Percentiles rank a stretch among this genome's conserved stretches.
phyloP scores from a whole-genome alignment of 2,888 invertebrate species.

The Eupithecia vulgata region DNA sequence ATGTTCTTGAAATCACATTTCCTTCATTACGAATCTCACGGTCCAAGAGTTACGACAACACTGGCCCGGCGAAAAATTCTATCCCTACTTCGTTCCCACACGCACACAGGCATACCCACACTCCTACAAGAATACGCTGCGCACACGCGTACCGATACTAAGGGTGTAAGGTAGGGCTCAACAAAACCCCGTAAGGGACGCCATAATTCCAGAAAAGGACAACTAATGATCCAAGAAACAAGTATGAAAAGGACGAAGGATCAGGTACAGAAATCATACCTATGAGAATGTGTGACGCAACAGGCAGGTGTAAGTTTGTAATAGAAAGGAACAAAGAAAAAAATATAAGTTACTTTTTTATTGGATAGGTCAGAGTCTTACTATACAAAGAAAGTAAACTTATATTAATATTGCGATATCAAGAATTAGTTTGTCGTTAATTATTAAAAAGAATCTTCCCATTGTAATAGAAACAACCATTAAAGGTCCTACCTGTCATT shows the following conservation, averaged over 20 bases:
- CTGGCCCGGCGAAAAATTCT: slow-evolving; percentile 58
- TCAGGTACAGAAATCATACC: slow-evolving; percentile 75
- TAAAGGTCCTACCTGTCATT: background rate
- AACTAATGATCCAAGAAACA: slow-evolving; percentile 45
- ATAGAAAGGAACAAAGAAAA: slow-evolving; percentile 72
- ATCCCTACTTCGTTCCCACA: slow-evolving; percentile 62
- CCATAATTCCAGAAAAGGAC: slow-evolving; percentile 61
- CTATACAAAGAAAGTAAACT: slow-evolving; percentile 43
- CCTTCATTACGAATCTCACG: slow-evolving; percentile 59
- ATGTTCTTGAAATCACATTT: slow-evolving; percentile 60
- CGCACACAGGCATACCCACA: slow-evolving; percentile 54
- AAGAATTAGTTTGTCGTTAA: background rate
- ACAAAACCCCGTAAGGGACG: slow-evolving; percentile 70
- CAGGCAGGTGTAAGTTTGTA: slow-evolving; percentile 77
- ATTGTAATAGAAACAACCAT: background rate
- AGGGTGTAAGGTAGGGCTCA: slow-evolving; percentile 75
- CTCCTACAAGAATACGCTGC: slow-evolving; percentile 66
- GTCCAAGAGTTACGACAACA: slow-evolving; percentile 59
- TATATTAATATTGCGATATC: background rate
- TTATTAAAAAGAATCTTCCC: background rate
- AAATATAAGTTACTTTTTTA: slow-evolving; percentile 56
- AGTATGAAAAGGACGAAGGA: slow-evolving; percentile 63
- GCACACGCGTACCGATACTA: slow-evolving; percentile 67
- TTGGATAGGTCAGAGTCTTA: slow-evolving; percentile 73
- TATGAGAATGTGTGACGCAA: slow-evolving; percentile 75